These are phyloP conservation scores for Peromyscus nudipes DNA, from an alignment of 2,797 vertebrate species.

Conservation along the genomic window DNA sequence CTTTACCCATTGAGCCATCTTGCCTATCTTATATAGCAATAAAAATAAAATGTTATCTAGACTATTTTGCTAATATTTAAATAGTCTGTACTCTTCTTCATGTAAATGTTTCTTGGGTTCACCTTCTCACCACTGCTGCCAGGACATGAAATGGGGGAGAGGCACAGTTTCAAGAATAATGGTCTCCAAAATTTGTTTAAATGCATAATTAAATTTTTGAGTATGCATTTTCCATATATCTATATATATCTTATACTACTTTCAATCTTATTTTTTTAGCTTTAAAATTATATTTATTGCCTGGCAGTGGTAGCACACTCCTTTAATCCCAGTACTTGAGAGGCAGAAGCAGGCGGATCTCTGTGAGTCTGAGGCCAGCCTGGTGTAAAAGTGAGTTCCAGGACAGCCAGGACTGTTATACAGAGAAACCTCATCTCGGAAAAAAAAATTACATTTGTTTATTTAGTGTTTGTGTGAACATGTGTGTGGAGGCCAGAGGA, in stretches of 20 bases:
- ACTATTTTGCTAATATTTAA: background rate
- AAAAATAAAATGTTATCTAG: background rate
- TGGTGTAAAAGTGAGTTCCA: no score
- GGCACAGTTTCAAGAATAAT: background rate
- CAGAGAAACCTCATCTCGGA: no score
- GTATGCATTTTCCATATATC: background rate
- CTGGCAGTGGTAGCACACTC: no score
- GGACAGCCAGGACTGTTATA: no score
- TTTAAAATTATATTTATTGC: background rate
- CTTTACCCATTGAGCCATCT: background rate
- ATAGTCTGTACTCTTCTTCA: constrained; percentile 29
- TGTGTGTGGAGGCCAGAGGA: background rate
- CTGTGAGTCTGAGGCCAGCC: no score
- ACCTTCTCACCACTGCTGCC: background rate
- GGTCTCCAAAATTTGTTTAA: constrained; percentile 37
- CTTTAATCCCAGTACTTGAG: no score
- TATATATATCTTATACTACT: background rate
- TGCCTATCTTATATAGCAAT: background rate
- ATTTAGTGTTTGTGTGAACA: background rate
- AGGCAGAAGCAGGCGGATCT: no score
- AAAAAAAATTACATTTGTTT: background rate
- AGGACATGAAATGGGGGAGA: background rate
- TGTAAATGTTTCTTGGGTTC: background rate
- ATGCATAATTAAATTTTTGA: constrained; percentile 23
- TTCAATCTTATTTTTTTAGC: background rate